Conservation (phyloP, 2,888 invertebrate species). For the Hemaris fuciformis region DNA sequence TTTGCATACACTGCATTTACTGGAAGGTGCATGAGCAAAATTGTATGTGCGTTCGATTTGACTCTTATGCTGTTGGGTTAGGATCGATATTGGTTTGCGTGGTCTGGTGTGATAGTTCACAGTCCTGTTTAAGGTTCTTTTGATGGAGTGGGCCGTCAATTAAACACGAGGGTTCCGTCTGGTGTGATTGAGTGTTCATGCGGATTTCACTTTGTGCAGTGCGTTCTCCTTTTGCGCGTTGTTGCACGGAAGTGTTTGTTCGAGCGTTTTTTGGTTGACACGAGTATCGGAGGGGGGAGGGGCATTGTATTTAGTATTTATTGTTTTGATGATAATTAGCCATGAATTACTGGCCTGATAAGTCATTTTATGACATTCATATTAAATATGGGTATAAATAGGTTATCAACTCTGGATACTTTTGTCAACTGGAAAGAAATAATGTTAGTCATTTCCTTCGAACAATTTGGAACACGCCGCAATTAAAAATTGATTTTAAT, state of each 20-base stretch:
- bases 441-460: too few relatives aligned
- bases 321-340: background rate
- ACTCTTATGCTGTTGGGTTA: conserved; percentile 30
- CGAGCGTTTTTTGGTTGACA: conserved; percentile 5
- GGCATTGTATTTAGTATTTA: background rate
- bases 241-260: conserved; percentile 31
- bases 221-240: background rate
- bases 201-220: conserved; percentile 57
- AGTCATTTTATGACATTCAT: too few relatives aligned
- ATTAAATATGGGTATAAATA: too few relatives aligned
- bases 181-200: conserved; percentile 75
- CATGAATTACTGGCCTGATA: too few relatives aligned
- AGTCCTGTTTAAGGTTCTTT: conserved; percentile 60
- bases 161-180: conserved; percentile 68
- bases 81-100: conserved; percentile 40
- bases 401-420: too few relatives aligned
- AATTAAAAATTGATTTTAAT: too few relatives aligned
- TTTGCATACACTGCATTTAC: background rate
- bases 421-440: too few relatives aligned
- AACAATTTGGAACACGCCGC: too few relatives aligned
- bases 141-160: conserved; percentile 79
- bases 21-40: background rate
- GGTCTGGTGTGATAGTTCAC: conserved; percentile 38
- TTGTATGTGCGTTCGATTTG: conserved; percentile 9
- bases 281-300: background rate